Conservation (phyloP, 1,140 invertebrate genomes). For the Cydia splendana region DNA sequence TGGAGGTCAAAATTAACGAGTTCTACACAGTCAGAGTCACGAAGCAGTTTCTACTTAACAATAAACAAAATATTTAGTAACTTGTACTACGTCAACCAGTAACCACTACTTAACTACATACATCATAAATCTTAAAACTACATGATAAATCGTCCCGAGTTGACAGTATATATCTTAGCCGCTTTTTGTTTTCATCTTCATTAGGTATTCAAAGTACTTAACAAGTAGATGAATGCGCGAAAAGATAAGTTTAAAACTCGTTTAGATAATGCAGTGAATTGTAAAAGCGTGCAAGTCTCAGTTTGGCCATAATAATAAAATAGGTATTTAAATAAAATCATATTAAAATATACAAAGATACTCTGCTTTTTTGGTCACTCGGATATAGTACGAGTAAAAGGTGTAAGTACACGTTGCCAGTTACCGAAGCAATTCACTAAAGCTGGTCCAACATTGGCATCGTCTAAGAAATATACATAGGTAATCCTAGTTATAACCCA, state of each 20-base stretch:
- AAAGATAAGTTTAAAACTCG: slow-evolving; percentile 24
- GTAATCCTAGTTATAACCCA: too few species aligned
- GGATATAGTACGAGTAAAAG: too few species aligned
- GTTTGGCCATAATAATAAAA: background rate
- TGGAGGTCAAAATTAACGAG: background rate
- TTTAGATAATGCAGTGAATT: slow-evolving; percentile 14
- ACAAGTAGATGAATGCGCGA: slow-evolving; percentile 20
- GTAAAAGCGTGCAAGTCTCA: background rate
- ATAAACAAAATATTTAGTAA: background rate
- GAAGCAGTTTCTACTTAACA: background rate
- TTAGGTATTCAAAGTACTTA: slow-evolving; percentile 8
- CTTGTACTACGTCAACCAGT: background rate
- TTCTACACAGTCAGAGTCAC: background rate
- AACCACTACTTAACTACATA: background rate
- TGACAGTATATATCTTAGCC: slow-evolving; percentile 4
- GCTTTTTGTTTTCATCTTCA: background rate
- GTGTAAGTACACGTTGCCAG: too few species aligned
- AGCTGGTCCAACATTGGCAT: too few species aligned
- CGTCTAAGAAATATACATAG: too few species aligned
- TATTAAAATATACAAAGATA: too few species aligned
- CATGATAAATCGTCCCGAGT: background rate
- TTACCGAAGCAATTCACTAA: too few species aligned
- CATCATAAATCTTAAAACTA: background rate
- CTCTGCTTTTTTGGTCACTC: too few species aligned
- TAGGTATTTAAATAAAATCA: background rate